Evolutionary conservation across 2,797 vertebrate species (phyloP), one percentile per base, ranked within the genome.

Genomic region (Gallirallus australis): DNA sequence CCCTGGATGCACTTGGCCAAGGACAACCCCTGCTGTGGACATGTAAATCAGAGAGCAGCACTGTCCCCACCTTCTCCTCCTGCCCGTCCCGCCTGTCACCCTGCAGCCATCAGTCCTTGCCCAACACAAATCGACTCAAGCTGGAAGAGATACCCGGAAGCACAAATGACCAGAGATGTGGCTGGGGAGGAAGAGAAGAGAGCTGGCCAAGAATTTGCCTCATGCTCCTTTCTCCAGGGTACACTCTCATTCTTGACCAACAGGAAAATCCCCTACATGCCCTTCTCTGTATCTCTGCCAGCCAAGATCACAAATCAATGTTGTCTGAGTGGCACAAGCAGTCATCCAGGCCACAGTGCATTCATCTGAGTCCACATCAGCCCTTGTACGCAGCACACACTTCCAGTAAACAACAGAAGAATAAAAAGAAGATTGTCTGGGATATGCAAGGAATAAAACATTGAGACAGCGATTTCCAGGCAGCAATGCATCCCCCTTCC

Each of bases 21-120:
- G 92, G 90, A 86, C 90, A 92, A 25, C 3, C 40, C 81, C 84
- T 89, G 86, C 78, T 92, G 75, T 45, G 75, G 86, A 40, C 70
- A 45, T 2, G 19, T 70, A 63, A 82, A 86, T 48, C 28, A 57
- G 40, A 75, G 4, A 78, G 69, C 35, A 75, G 50, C 53, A 56
- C 1, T 12, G 33, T 19, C 37, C 33, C 35, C 23, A 37, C 30
- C 28, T 24, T 52, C 70, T 37, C 37, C 66, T 81, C 54, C 61
- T 31, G 72, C 40, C 65, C 35, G 52, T 75, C 91, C 61, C 31
- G 68, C 47, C 65, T 40, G 56, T 75, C 91, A 66, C 39, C 72
- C 69, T 1, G 0, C 40, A 60, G 79, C 65, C 91, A 68, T 8
- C 68, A 21, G 24, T 25, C 33, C 39, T 57, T 1, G 1, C 48